These are phyloP conservation scores for Apodemus sylvaticus DNA, from an alignment of 2,113 vertebrate genomes.

Conservation along the genomic window DNA sequence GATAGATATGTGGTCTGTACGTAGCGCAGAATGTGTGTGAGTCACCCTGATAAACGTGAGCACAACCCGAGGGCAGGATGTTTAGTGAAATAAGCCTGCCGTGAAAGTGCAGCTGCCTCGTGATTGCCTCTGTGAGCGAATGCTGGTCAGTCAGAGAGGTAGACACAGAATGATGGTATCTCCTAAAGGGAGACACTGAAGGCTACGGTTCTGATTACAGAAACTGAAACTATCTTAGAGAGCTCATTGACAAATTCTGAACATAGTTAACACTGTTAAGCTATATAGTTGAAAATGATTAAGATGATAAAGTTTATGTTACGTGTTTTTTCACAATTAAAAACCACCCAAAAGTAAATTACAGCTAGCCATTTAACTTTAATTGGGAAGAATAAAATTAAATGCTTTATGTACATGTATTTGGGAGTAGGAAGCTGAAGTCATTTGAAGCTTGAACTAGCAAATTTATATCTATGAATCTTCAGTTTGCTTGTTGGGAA, in stretches of 20 bases:
- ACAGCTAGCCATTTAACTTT: neutral
- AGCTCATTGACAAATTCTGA: neutral
- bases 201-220: neutral
- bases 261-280: constrained; percentile 2
- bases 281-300: neutral
- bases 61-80: neutral
- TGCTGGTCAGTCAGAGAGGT: neutral
- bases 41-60: neutral
- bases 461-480: neutral
- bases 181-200: neutral
- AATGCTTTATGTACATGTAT: neutral
- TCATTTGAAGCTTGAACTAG: neutral
- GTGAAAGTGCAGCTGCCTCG: neutral
- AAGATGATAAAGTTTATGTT: neutral
- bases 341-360: neutral
- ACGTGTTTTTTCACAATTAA: neutral
- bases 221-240: neutral
- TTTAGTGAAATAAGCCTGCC: neutral
- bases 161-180: neutral
- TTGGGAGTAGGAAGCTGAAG: neutral
- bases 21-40: neutral
- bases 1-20: neutral
- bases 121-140: no score
- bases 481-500: neutral
- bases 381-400: constrained; percentile 25